Percentiles rank a stretch among this genome's conserved stretches.
phyloP scores from a whole-genome alignment of 2,113 vertebrate genomes.

The Charadrius vociferus region DNA sequence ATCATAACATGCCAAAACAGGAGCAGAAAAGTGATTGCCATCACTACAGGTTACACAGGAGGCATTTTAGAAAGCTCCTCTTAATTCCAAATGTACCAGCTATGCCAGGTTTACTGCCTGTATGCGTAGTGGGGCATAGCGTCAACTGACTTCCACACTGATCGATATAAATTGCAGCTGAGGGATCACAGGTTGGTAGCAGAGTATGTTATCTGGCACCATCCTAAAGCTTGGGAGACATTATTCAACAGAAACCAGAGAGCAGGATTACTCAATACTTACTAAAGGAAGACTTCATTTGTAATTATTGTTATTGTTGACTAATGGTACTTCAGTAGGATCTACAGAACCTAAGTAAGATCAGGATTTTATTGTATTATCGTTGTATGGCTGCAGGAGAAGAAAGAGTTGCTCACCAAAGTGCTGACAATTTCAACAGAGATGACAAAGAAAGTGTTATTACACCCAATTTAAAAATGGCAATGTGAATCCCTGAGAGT shows the following conservation, averaged over 20 bases:
- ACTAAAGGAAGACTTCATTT: background rate
- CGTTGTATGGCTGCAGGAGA: background rate
- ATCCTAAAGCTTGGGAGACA: background rate
- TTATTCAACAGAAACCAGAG: background rate
- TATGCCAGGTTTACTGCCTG: background rate
- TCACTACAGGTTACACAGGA: background rate
- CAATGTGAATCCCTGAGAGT: background rate
- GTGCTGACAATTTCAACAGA: background rate
- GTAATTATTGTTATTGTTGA: background rate
- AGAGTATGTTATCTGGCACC: background rate
- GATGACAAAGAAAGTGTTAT: background rate
- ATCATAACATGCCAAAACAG: background rate
- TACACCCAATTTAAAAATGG: background rate
- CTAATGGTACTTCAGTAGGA: background rate
- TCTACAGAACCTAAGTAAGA: background rate
- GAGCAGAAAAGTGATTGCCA: background rate
- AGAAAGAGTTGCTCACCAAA: background rate
- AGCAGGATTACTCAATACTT: background rate
- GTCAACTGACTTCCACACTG: background rate
- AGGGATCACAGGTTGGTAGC: background rate
- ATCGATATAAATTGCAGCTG: background rate
- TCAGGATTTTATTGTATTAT: background rate
- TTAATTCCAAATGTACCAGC: background rate
- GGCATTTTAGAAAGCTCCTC: background rate
- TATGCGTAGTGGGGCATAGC: rapidly evolving